A percentile compares a stretch with the other conserved stretches of the same genome.
phyloP scores from a whole-genome alignment of 37 sponge, comb jelly and placozoan species.

The Bolinopsis microptera region DNA sequence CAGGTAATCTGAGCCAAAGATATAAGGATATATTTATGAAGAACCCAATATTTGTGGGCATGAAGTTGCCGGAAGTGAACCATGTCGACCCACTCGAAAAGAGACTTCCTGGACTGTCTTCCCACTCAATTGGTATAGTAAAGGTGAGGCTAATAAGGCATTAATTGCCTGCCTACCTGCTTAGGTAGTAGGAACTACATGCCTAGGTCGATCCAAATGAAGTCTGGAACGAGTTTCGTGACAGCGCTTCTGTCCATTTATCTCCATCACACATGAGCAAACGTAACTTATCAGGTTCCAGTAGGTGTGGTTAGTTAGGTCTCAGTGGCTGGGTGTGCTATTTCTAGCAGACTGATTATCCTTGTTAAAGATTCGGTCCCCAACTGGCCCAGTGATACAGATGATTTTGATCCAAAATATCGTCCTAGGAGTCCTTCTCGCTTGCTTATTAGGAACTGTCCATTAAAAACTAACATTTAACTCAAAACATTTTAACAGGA shows the following conservation, averaged over 20 bases:
- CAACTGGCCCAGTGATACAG: too few relatives aligned
- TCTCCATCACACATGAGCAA: too few relatives aligned
- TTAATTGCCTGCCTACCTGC: not conserved
- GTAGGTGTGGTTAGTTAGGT: too few relatives aligned
- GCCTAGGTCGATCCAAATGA: too few relatives aligned
- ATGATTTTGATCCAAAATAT: too few relatives aligned
- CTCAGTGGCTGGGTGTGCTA: too few relatives aligned
- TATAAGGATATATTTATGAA: conserved; percentile 89
- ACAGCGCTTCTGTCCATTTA: too few relatives aligned
- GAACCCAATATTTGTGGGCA: conserved; percentile 90
- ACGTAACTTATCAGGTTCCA: not conserved
- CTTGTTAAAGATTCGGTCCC: too few relatives aligned
- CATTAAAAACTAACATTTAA: too few relatives aligned
- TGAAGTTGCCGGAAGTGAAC: conserved; percentile 86
- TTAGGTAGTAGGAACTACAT: not conserved
- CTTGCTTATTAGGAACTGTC: too few relatives aligned
- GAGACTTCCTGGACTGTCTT: conserved; percentile 74
- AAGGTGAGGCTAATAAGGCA: conserved; percentile 70
- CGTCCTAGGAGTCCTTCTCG: too few relatives aligned
- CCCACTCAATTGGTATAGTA: conserved; percentile 76
- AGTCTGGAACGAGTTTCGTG: not conserved
- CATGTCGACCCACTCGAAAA: conserved; percentile 80
- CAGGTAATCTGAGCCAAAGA: conserved; percentile 77
- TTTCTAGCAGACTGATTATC: too few relatives aligned
- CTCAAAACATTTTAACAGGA: conserved; percentile 73